These are phyloP conservation scores for Ormyrus rosae DNA, from an alignment of 2,888 invertebrate genomes.

Conservation along the genomic window DNA sequence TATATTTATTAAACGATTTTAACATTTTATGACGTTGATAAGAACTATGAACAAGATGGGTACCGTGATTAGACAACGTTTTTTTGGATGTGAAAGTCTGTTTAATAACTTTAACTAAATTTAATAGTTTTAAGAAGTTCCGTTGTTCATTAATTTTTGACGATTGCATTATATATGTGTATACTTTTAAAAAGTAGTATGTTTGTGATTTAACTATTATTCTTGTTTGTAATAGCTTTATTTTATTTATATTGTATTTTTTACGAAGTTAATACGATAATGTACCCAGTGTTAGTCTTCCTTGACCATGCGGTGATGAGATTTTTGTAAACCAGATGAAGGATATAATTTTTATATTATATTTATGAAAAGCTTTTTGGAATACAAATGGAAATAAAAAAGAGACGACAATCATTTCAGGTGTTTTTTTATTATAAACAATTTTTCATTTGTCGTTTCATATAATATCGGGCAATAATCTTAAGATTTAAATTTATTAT, in stretches of 20 bases:
- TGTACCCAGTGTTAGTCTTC: constrained; percentile 52
- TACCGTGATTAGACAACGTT: constrained; percentile 45
- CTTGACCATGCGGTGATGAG: constrained; percentile 32
- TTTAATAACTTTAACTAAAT: constrained; percentile 21
- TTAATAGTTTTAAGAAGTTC: constrained; percentile 43
- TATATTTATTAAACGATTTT: constrained; percentile 33
- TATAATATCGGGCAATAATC: constrained; percentile 72
- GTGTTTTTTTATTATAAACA: constrained; percentile 72
- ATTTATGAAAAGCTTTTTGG: constrained; percentile 49
- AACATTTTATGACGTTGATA: constrained; percentile 44
- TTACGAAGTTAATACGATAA: constrained; percentile 38
- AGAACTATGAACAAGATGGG: constrained; percentile 10
- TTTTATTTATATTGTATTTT: constrained; percentile 48
- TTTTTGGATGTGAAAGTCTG: constrained; percentile 44
- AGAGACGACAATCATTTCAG: constrained; percentile 42
- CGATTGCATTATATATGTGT: constrained; percentile 52
- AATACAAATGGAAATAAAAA: constrained; percentile 46
- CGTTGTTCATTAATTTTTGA: constrained; percentile 49
- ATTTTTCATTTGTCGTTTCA: constrained; percentile 68
- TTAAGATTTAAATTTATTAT: constrained; percentile 72
- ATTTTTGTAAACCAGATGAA: constrained; percentile 49
- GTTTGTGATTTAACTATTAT: constrained; percentile 46
- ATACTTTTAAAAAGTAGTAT: constrained; percentile 53
- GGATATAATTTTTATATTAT: constrained; percentile 55
- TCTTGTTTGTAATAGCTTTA: constrained; percentile 46